These are phyloP conservation scores for Cinclus mexicanus DNA, from an alignment of 2,113 vertebrate species.

Conservation along the genomic window DNA sequence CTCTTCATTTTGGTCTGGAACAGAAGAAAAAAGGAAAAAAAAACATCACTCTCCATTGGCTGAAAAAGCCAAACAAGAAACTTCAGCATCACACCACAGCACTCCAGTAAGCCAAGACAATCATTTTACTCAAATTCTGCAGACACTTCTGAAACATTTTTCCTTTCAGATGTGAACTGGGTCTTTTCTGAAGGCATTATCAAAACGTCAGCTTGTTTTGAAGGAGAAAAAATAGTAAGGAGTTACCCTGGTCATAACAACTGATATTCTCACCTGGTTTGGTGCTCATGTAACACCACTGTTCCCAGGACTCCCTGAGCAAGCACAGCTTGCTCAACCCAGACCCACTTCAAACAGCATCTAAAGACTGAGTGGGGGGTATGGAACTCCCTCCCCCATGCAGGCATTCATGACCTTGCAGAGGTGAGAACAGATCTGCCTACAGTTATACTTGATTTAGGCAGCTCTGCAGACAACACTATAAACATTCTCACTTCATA, in stretches of 20 bases:
- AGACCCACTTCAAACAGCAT: accelerated
- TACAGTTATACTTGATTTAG: not conserved
- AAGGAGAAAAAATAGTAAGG: not conserved
- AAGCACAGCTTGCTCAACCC: not conserved
- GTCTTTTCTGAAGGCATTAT: not conserved
- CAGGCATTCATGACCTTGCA: not conserved
- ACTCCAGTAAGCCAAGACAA: not conserved
- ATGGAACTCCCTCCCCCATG: not conserved
- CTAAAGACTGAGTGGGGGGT: accelerated
- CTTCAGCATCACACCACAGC: not conserved
- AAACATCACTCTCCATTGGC: not conserved
- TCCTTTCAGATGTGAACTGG: not conserved
- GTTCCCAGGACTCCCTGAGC: not conserved
- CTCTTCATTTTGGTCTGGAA: slow-evolving; percentile 98
- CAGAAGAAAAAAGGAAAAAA: not conserved
- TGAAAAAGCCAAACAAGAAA: not conserved
- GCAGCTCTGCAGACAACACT: not conserved
- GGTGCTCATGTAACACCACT: not conserved
- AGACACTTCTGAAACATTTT: not conserved
- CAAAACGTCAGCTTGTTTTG: not conserved
- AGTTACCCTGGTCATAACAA: not conserved
- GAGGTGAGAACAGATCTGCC: not conserved
- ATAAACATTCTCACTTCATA: not conserved
- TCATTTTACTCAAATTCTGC: not conserved
- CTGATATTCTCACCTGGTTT: not conserved